These are phyloP conservation scores for Amphilophus citrinellus DNA, from an alignment of 2,113 vertebrate species.

Conservation along the genomic window DNA sequence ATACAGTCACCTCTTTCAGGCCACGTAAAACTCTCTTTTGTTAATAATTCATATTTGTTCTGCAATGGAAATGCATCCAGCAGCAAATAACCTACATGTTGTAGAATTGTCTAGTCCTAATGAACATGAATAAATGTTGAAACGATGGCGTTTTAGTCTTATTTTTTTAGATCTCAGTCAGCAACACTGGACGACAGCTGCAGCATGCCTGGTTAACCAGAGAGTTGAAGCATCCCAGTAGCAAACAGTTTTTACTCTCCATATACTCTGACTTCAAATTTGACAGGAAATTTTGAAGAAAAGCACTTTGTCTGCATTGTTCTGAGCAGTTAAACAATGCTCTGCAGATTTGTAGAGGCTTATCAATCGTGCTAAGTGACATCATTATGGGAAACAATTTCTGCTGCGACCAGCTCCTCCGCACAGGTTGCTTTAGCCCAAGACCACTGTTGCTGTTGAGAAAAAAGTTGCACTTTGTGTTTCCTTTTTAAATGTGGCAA, in stretches of 20 bases:
- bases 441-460: slow-evolving; percentile 71
- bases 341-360: neutral
- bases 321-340: neutral
- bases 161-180: slow-evolving; percentile 59
- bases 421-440: slow-evolving; percentile 41
- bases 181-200: slow-evolving; percentile 61
- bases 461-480: slow-evolving; percentile 66
- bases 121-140: slow-evolving; percentile 37
- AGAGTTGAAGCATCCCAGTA: slow-evolving; percentile 3
- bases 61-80: slow-evolving; percentile 74
- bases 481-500: slow-evolving; percentile 46
- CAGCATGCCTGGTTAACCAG: slow-evolving; percentile 37
- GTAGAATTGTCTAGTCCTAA: slow-evolving; percentile 22
- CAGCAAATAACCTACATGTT: slow-evolving; percentile 57
- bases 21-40: slow-evolving; percentile 53
- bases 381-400: neutral
- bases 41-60: slow-evolving; percentile 74
- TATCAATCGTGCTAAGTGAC: neutral
- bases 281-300: neutral
- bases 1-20: slow-evolving; percentile 67
- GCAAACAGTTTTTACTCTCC: neutral
- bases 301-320: neutral
- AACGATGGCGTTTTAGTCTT: slow-evolving; percentile 12
- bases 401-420: no score
- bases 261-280: neutral